Evolutionary conservation across 2,797 vertebrate species (phyloP).

Genomic region (Hipposideros larvatus): DNA sequence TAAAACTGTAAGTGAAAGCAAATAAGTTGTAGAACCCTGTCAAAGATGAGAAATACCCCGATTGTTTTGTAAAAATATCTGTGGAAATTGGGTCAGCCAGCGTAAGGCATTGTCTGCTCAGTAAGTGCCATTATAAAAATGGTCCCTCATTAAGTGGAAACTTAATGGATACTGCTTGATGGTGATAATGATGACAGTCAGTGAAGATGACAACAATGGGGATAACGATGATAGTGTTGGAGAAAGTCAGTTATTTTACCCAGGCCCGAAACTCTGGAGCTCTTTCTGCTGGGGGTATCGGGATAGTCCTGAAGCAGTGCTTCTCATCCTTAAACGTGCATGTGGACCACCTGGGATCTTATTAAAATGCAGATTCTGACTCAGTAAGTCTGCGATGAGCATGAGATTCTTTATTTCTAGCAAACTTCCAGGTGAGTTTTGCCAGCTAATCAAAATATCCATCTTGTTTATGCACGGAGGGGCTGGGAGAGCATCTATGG

Average conservation of each 20-base stretch:
- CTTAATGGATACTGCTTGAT: not conserved
- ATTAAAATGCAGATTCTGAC: not conserved
- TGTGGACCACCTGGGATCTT: not conserved
- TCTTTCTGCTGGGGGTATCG: not conserved
- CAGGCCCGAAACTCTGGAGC: not conserved
- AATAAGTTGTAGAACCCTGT: not conserved
- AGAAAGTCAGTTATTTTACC: not conserved
- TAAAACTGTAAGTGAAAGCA: not conserved
- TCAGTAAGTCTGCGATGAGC: too few relatives aligned
- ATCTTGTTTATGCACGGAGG: not conserved
- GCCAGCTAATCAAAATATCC: too few relatives aligned
- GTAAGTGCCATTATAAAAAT: not conserved
- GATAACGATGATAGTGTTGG: not conserved
- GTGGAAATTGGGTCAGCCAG: not conserved
- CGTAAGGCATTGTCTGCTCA: not conserved
- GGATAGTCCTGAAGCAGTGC: not conserved
- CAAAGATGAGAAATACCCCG: not conserved
- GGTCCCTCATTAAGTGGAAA: too few relatives aligned
- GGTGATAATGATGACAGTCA: not conserved
- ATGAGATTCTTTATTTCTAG: not conserved
- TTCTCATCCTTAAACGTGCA: not conserved
- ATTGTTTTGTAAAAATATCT: not conserved
- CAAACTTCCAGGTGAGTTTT: not conserved
- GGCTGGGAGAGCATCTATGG: not conserved
- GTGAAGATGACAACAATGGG: not conserved